phyloP scores from a whole-genome alignment of 2,113 vertebrate species.

The Hemibagrus wyckioides region DNA sequence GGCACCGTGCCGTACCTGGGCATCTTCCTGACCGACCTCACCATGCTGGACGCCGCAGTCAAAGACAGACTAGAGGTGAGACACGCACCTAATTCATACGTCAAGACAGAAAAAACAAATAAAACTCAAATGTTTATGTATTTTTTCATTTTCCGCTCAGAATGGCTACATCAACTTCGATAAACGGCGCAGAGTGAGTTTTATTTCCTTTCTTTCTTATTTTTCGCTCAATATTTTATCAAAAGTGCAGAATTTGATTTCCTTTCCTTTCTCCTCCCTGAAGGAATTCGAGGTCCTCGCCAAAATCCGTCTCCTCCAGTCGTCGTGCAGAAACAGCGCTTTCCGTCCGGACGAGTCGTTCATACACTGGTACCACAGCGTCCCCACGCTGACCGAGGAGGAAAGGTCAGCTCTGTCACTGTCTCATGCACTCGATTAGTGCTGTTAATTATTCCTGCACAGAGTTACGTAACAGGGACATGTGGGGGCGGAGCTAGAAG shows the following conservation, averaged over 20 bases:
- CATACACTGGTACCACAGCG: conserved; percentile 78
- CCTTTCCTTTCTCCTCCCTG: conserved; percentile 24
- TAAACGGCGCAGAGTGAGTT: conserved; percentile 84
- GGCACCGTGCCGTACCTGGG: conserved; percentile 88
- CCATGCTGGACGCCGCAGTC: conserved; percentile 88
- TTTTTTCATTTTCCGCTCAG: conserved; percentile 63
- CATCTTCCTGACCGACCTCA: conserved; percentile 87
- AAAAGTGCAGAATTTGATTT: not conserved
- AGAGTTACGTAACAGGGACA: no score
- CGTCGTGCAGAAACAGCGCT: conserved; percentile 81
- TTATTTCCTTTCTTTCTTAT: not conserved
- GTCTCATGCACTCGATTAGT: not conserved
- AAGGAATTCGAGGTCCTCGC: conserved; percentile 90
- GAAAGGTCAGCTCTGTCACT: conserved; percentile 72
- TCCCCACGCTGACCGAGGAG: conserved; percentile 76
- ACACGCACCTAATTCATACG: not conserved
- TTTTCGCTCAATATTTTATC: not conserved
- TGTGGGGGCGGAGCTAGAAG: not conserved
- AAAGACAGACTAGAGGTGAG: conserved; percentile 84
- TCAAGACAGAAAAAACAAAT: not conserved
- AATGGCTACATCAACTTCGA: conserved; percentile 92
- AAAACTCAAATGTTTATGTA: not conserved
- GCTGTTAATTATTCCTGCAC: not conserved
- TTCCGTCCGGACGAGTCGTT: conserved; percentile 75
- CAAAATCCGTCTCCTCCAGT: conserved; percentile 85